These are phyloP conservation scores for Eulemur rufifrons DNA, from an alignment of 2,113 vertebrate genomes.

Conservation along the genomic window DNA sequence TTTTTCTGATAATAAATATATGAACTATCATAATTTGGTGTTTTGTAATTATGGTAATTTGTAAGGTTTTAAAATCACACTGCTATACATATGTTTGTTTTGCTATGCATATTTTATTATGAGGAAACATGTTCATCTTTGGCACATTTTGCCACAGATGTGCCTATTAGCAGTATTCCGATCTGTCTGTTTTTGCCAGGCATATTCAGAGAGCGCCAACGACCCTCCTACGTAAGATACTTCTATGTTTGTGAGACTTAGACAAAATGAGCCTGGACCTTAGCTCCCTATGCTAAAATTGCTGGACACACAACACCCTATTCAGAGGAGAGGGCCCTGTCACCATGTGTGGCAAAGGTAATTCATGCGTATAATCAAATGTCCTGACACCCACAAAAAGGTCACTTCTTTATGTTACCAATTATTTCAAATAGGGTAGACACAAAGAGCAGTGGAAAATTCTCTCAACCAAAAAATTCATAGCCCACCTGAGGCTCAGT, in stretches of 20 bases:
- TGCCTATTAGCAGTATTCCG: constrained; percentile 4
- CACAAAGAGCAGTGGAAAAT: neutral
- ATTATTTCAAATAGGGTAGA: neutral
- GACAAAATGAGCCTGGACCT: neutral
- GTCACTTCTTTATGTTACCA: neutral
- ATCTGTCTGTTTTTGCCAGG: constrained; percentile 45
- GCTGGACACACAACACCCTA: neutral
- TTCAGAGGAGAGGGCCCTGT: neutral
- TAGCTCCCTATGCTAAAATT: neutral
- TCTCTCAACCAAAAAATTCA: neutral
- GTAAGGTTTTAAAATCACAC: neutral
- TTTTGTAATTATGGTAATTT: neutral
- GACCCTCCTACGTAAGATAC: neutral
- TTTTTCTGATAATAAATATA: neutral
- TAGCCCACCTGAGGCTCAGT: neutral
- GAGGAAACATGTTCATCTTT: constrained; percentile 50
- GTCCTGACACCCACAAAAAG: neutral
- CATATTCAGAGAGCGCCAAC: neutral
- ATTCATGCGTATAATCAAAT: fast-evolving
- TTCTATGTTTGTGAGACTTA: neutral
- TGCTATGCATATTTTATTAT: constrained; percentile 48
- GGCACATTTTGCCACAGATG: neutral
- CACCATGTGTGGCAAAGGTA: fast-evolving
- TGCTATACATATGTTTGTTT: neutral
- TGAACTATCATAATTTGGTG: neutral